Base-by-base conservation (phyloP, 1,140 invertebrate genomes). In the Coptotermes formosanus region DNA sequence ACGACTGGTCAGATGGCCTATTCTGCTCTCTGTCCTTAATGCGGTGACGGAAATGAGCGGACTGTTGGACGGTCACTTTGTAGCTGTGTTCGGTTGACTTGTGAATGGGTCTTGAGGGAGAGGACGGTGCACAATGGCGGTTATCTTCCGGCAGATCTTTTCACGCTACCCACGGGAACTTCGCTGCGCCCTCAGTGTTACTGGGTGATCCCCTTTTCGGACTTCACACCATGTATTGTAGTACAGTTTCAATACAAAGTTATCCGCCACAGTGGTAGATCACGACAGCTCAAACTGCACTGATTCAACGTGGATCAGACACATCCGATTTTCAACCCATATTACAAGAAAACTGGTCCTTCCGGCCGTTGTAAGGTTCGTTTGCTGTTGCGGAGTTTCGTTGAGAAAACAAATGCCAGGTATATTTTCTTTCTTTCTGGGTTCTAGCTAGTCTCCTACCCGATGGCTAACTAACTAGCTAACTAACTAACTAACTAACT, bases 31-130 rank as follows among this genome's bases (percentile, higher is more conserved):
- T 19, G 2, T 1, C 25, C 59, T 48, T 75, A 75, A 75, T 75
- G 64, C 64, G 64, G 64, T 75, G 64, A 75, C 25, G 25, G 64
- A 30, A 75, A 75, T n/a, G 25, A 30, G 25, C n/a, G 64, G 64
- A 16, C 64, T 25, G 64, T n/a, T 6, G 7, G 64, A 30, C 64
- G 64, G 64, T n/a, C 64, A 75, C 64, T 75, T 30, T n/a, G 64
- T 75, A n/a, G 64, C n/a, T 75, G 64, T 75, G 64, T 75, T 30
- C 64, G 64, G 64, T 30, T 30, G 25, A 75, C 64, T 75, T 75
- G 64, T 30, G 64, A 75, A 75, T 75, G 64, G 64, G 64, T 75
- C 64, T 75, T 75, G 64, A 75, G 52, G 52, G 52, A 19, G 64
- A 30, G n/a, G n/a, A 75, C 9, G 64, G 9, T 75, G 64, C n/a